Percentiles rank a stretch among this genome's conserved stretches.
These are phyloP conservation scores for Hirtodrosophila confusa DNA, from an alignment of 2,888 invertebrate genomes.

Conservation along the genomic window DNA sequence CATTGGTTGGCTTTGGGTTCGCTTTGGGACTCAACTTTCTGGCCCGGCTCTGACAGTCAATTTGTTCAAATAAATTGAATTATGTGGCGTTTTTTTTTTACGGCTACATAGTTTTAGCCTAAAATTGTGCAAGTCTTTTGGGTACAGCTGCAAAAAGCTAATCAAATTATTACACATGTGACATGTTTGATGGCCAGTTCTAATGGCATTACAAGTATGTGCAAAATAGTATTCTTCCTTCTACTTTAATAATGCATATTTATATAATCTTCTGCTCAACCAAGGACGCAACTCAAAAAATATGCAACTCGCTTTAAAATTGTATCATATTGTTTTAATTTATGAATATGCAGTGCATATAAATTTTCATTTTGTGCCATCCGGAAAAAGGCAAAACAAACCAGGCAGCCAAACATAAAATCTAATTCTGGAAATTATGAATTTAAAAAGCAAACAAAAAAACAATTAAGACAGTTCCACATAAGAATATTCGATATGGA, in stretches of 20 bases:
- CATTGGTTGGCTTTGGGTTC: constrained; percentile 32
- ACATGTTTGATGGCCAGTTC: constrained; percentile 37
- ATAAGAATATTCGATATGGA: not conserved
- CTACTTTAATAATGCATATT: constrained; percentile 2
- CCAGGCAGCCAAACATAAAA: constrained; percentile 16
- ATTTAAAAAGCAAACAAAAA: constrained; percentile 22
- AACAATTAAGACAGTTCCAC: constrained; percentile 3
- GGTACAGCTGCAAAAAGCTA: constrained; percentile 35
- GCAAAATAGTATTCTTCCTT: constrained; percentile 3
- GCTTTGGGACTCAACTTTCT: constrained; percentile 49
- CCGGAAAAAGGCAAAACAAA: constrained; percentile 2
- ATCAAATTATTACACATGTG: constrained; percentile 50
- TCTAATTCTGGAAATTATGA: constrained; percentile 21
- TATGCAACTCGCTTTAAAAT: not conserved
- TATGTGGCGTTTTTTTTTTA: constrained; percentile 50
- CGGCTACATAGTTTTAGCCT: constrained; percentile 38
- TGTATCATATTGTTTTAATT: not conserved
- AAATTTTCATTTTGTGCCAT: constrained; percentile 5
- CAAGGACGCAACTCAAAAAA: not conserved
- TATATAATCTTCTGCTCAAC: constrained; percentile 21
- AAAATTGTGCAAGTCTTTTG: constrained; percentile 30
- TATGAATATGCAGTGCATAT: not conserved
- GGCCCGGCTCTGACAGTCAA: constrained; percentile 60
- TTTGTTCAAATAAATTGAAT: constrained; percentile 76
- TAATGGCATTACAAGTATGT: constrained; percentile 20